Evolutionary conservation across 2,888 invertebrate genomes (phyloP), one percentile per base, ranked within the genome.

Genomic region (Labia minor): DNA sequence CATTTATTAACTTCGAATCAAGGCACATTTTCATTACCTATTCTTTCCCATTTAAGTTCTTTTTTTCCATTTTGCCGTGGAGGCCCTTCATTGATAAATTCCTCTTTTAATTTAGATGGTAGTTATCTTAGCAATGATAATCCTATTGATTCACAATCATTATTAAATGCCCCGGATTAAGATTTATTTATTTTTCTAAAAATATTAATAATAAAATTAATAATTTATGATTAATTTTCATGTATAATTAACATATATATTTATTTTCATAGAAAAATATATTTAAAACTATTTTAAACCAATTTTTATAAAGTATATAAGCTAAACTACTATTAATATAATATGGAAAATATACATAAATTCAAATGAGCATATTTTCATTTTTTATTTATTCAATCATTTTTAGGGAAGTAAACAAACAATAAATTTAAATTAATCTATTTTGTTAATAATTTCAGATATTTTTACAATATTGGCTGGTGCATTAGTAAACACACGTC

Each of bases 111-210:
- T 61, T 21, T 65, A 14, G 61, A 65, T 26, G 61, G 19, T 19
- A 61, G 61, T 19, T 65, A n/a, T 61, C 21, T 61, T 19, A n/a
- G 10, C 4, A 61, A 19, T 18, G 65, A 65, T 37, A 61, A 61
- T 19, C 18, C 61, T 21, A 21, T 61, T 72, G 88, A 88, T 76
- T 84, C 88, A 1, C 87, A 87, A 74, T 87, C 86, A 19, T 78
- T 88, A 66, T 78, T 87, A 63, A 88, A 87, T 72, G 86, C 85
- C 63, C 85, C 86, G 11, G 87, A 88, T 74, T 87, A 82, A 70
- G 3, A 8, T 8, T 49, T 49, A 49, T 4, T 49, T 49, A 2
- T 49, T 10, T 49, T 49, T 49, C 14, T 49, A n/a, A 8, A n/a
- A 49, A 14, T 49, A 49, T 49, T 16, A 33, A 14, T n/a, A 49